A percentile compares a stretch with the other conserved stretches of the same genome.
Evolutionary conservation across 2,888 invertebrate species (phyloP).

Genomic region (Meliscaeva auricollis): DNA sequence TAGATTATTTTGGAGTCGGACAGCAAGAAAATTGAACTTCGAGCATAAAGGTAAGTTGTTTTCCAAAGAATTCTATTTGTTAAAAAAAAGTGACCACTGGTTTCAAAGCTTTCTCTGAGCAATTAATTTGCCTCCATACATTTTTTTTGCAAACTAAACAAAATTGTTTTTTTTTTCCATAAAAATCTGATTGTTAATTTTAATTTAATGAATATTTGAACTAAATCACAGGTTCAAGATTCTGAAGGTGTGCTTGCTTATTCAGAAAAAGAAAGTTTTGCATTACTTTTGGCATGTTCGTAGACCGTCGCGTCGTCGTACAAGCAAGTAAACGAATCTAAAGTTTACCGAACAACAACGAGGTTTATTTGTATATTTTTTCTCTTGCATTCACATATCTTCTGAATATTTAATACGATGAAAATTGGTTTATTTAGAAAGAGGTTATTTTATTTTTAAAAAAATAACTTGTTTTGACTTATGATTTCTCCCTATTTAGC

Average conservation of each 20-base stretch:
- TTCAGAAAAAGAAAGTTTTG: conserved; percentile 68
- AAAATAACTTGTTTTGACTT: conserved; percentile 40
- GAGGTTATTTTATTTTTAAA: conserved; percentile 28
- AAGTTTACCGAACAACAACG: conserved; percentile 42
- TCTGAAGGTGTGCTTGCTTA: conserved; percentile 1
- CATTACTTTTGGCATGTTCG: conserved; percentile 41
- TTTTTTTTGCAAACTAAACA: no score
- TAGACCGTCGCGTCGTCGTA: no score
- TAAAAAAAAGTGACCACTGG: conserved; percentile 15
- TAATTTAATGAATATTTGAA: not conserved
- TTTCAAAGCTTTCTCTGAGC: conserved; percentile 22
- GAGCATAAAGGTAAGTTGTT: conserved; percentile 51
- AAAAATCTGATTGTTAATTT: not conserved
- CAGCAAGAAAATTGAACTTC: conserved; percentile 23
- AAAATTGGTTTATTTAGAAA: conserved; percentile 17
- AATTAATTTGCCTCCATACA: no score
- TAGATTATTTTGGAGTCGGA: conserved; percentile 4
- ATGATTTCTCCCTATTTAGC: conserved; percentile 45
- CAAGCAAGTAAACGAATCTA: not conserved
- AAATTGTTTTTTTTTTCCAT: no score
- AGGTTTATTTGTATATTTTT: conserved; percentile 37
- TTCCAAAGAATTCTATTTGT: conserved; percentile 5
- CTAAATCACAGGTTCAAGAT: not conserved
- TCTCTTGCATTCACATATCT: conserved; percentile 38
- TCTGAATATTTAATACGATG: conserved; percentile 35